phyloP scores from a whole-genome alignment of 2,888 invertebrate species.

The Campoletis raptor region DNA sequence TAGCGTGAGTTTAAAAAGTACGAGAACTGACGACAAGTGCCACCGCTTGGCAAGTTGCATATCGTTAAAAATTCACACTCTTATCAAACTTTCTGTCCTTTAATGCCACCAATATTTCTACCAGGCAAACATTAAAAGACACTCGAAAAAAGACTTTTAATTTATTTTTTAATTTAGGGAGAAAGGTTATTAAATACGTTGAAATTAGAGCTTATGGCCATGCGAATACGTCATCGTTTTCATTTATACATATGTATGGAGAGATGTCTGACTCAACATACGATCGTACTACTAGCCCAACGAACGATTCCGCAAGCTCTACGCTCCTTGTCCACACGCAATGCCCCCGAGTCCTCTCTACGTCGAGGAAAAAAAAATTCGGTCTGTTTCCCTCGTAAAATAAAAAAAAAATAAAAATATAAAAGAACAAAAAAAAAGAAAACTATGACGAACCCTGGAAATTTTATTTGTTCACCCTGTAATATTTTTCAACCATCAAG shows the following conservation, averaged over 20 bases:
- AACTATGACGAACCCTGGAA: conserved; percentile 22
- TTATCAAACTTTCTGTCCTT: not conserved
- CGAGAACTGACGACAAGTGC: not conserved
- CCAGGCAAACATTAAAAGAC: not conserved
- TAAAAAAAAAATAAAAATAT: conserved; percentile 23
- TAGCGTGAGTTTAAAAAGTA: not conserved
- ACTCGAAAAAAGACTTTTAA: not conserved
- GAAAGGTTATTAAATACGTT: conserved; percentile 15
- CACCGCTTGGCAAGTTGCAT: conserved; percentile 1
- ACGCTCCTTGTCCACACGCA: conserved; percentile 51
- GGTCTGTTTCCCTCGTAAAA: conserved; percentile 22
- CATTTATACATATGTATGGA: conserved; percentile 10
- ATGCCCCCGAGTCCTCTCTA: conserved; percentile 31
- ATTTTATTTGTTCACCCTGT: conserved; percentile 28
- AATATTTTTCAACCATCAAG: conserved; percentile 14
- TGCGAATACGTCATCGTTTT: conserved; percentile 45
- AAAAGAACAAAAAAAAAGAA: conserved; percentile 38
- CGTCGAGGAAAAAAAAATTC: conserved; percentile 30
- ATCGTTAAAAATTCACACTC: conserved; percentile 14
- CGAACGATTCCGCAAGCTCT: conserved; percentile 58
- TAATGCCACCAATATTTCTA: not conserved
- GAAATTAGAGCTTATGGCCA: conserved; percentile 15
- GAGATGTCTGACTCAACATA: conserved; percentile 62
- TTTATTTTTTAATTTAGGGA: not conserved
- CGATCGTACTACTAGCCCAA: conserved; percentile 53